A percentile compares a stretch with the other conserved stretches of the same genome.
Evolutionary conservation across 2,888 invertebrate genomes (phyloP).

Genomic region (Strigamia maritima): DNA sequence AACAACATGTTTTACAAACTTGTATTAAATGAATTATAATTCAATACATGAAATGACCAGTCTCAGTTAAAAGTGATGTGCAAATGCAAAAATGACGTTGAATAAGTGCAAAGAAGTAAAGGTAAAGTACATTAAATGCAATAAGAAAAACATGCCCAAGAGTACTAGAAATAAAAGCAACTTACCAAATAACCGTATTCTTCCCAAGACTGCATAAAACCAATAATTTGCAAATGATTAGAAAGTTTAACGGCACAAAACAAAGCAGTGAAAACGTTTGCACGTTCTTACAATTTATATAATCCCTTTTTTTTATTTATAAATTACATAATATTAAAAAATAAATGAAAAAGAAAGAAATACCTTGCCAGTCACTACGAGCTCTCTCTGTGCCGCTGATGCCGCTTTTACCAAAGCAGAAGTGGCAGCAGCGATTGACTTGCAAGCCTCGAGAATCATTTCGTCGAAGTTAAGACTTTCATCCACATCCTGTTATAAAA

Average conservation of each 20-base stretch:
- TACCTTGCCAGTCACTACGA: constrained; percentile 83
- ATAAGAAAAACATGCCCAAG: constrained; percentile 36
- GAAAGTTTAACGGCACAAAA: neutral
- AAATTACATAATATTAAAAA: neutral
- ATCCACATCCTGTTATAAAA: constrained; percentile 69
- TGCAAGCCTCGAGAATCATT: constrained; percentile 97
- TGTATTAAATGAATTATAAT: too few relatives aligned
- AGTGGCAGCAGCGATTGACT: constrained; percentile 94
- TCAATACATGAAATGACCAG: too few relatives aligned
- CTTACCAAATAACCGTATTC: constrained; percentile 38
- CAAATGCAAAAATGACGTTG: neutral
- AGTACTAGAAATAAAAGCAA: constrained; percentile 1
- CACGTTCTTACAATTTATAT: neutral
- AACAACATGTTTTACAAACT: too few relatives aligned
- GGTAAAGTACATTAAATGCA: neutral
- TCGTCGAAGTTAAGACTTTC: constrained; percentile 97
- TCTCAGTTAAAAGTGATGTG: too few relatives aligned
- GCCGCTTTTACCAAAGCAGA: constrained; percentile 95
- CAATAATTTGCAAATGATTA: constrained; percentile 17
- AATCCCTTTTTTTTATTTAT: neutral
- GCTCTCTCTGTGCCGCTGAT: constrained; percentile 91
- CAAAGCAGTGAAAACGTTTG: neutral
- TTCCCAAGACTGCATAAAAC: constrained; percentile 37
- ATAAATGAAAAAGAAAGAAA: neutral
- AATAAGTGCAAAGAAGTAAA: neutral